phyloP scores from a whole-genome alignment of 2,888 invertebrate genomes.

The Trachelus troglodyta region DNA sequence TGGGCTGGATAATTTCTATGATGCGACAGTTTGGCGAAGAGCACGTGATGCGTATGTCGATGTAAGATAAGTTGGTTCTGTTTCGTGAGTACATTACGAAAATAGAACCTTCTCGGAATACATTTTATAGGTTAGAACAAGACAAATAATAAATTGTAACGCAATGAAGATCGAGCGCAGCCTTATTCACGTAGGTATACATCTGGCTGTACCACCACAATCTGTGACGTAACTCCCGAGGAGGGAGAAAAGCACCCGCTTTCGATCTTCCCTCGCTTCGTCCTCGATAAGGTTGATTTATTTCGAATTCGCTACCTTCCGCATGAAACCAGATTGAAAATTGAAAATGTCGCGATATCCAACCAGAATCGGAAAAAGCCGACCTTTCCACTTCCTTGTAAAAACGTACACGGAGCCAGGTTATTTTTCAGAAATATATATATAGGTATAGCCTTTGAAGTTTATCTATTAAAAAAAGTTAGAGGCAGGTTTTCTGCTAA shows the following conservation, averaged over 20 bases:
- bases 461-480: background rate
- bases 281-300: constrained; percentile 36
- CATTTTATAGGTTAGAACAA: background rate
- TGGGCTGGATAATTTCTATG: background rate
- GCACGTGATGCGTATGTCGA: background rate
- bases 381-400: background rate
- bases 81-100: background rate
- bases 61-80: background rate
- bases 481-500: constrained; percentile 6
- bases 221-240: background rate
- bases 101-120: background rate
- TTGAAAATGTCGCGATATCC: constrained; percentile 21
- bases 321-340: constrained; percentile 19
- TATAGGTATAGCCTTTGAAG: background rate
- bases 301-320: constrained; percentile 6
- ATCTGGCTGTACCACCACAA: background rate
- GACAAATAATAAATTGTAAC: background rate
- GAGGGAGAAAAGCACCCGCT: background rate
- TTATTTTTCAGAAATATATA: background rate
- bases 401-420: background rate
- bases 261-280: constrained; percentile 4
- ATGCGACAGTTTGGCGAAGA: background rate
- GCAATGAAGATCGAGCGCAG: background rate
- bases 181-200: background rate
- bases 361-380: background rate